phyloP scores from a whole-genome alignment of 2,888 invertebrate genomes.

The Drosophila greeni region DNA sequence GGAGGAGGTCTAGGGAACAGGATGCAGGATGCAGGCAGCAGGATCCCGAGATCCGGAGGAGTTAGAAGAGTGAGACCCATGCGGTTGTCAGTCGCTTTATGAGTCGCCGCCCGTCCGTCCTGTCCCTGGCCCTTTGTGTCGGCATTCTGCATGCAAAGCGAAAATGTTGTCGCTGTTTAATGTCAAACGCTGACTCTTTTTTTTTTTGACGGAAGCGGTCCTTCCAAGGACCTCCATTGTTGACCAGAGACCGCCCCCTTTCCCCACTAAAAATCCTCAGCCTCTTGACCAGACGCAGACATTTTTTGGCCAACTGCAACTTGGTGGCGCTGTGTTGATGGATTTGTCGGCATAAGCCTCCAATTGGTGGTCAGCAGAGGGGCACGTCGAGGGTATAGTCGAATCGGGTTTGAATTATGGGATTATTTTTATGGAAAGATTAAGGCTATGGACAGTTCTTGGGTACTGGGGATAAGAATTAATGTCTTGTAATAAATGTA shows the following conservation, averaged over 20 bases:
- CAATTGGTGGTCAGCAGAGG: slow-evolving; percentile 51
- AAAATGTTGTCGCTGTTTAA: slow-evolving; percentile 74
- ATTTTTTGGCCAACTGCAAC: slow-evolving; percentile 61
- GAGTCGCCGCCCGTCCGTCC: slow-evolving; percentile 53
- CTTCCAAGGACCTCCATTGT: slow-evolving; percentile 16
- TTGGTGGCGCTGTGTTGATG: slow-evolving; percentile 61
- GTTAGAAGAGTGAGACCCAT: slow-evolving; percentile 28
- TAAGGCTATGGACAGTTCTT: background rate
- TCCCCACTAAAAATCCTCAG: background rate
- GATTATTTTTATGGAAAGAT: background rate
- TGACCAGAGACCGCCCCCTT: background rate
- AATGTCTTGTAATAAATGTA: background rate
- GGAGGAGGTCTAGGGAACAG: slow-evolving; percentile 19
- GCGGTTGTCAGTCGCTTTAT: slow-evolving; percentile 68
- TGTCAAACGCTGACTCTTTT: slow-evolving; percentile 63
- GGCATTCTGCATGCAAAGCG: slow-evolving; percentile 68
- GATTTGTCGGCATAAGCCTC: slow-evolving; percentile 67
- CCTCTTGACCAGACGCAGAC: slow-evolving; percentile 52
- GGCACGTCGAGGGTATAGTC: background rate
- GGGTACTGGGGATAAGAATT: background rate
- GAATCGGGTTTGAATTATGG: slow-evolving; percentile 13
- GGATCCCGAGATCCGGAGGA: slow-evolving; percentile 1
- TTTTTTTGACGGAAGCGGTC: slow-evolving; percentile 26
- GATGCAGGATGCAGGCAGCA: background rate
- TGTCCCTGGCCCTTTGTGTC: slow-evolving; percentile 62